Percentiles rank a stretch among this genome's conserved stretches.
These are phyloP conservation scores for Takifugu ocellatus DNA, from an alignment of 2,797 vertebrate genomes.

Conservation along the genomic window DNA sequence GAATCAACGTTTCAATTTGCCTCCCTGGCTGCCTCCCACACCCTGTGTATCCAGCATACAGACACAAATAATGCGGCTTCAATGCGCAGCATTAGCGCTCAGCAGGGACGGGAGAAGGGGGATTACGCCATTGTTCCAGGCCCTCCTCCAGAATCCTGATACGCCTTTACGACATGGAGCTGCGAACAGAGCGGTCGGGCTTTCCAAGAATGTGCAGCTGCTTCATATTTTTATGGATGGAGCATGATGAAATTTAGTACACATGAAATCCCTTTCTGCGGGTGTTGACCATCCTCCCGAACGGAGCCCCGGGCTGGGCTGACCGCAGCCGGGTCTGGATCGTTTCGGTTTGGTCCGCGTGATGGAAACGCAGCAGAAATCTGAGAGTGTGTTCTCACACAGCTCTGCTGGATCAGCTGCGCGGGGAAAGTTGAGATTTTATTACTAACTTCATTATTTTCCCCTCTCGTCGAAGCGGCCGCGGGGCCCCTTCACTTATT, in stretches of 20 bases:
- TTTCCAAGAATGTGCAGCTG: slow-evolving; percentile 22
- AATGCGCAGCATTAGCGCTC: not conserved
- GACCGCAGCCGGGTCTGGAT: slow-evolving; percentile 16
- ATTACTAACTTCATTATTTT: no score
- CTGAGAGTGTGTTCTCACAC: no score
- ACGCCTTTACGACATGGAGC: slow-evolving; percentile 6
- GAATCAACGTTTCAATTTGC: slow-evolving; percentile 10
- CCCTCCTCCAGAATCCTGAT: slow-evolving; percentile 27
- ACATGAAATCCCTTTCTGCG: slow-evolving; percentile 32
- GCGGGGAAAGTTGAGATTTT: no score
- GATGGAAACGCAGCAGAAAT: not conserved
- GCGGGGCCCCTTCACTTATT: slow-evolving; percentile 4
- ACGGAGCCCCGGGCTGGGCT: slow-evolving; percentile 25
- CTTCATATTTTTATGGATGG: slow-evolving; percentile 32
- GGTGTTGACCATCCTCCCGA: slow-evolving; percentile 35
- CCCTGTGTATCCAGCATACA: not conserved
- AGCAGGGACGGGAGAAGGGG: not conserved
- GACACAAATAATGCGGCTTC: no score
- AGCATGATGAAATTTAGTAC: slow-evolving; percentile 42
- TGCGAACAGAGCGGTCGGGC: slow-evolving; percentile 4
- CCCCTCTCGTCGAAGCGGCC: not conserved
- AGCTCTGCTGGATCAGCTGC: no score
- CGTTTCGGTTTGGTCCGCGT: slow-evolving; percentile 21
- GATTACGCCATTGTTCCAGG: slow-evolving; percentile 33
- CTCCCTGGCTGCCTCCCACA: not conserved